Base-by-base conservation (phyloP, 2,797 vertebrate genomes). In the Hirundo rustica region DNA sequence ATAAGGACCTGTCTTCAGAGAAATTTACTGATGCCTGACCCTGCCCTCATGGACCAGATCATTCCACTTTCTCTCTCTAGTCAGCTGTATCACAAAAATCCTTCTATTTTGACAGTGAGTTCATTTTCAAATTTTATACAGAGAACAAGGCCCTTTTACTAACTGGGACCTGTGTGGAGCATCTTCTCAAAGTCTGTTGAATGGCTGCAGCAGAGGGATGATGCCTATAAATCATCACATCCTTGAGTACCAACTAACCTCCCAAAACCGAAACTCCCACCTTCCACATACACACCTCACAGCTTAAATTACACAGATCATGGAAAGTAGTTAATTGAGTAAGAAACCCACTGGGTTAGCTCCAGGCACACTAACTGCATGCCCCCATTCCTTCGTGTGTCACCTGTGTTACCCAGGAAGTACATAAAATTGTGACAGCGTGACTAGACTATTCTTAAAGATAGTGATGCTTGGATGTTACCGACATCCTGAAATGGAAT, bases 221-320 rank as follows among this genome's bases (percentile, higher is more conserved):
- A 54, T 0, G 1, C 47, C 55, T 58, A 0, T 14, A 67, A 67
- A 1, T 0, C 48, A 65, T 1, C 4, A 19, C 40, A 40, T 11
- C 68, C 38, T 55, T 53, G 13, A 85, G 36, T 25, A 71, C 21
- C 4, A 2, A 79, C 44, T 73, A n/a, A 17, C 19, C n/a, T 76
- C 32, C 38, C 27, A 9, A 50, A 30, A 53, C 19, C 16, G 55
- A 55, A 51, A 60, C 25, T 70, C 60, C n/a, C 26, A 15, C 36
- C 44, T 62, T 85, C 32, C 45, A 65, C 19, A 29, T 10, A 44
- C 2, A 76, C 38, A 76, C 25, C 12, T 50, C 47, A 44, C 36
- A 47, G 3, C 12, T 95, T 45, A 32, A 70, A n/a, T 75, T n/a
- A 54, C 16, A 50, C 27, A 68, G 13, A 32, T 44, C 18, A 21